Base-by-base conservation (phyloP, 1,140 invertebrate species). In the Temnothorax longispinosus region DNA sequence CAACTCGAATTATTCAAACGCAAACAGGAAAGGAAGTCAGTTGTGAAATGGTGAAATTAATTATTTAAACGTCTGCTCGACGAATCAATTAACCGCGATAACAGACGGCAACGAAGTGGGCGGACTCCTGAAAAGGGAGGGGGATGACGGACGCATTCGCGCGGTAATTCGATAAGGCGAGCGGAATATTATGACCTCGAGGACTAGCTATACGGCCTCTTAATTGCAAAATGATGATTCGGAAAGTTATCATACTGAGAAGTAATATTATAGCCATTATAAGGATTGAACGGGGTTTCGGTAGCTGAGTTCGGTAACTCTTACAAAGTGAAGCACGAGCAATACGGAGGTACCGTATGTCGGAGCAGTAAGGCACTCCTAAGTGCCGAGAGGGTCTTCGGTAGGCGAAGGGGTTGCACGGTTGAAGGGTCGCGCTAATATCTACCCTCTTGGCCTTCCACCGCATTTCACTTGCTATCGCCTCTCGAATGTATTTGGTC, bases 1-100 rank as follows among this genome's bases (percentile, higher is more conserved):
- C 7, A 4, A 60, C 8, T 47, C 44, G 21, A 74, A 60, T 82
- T 58, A 72, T 72, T 72, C 67, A 82, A 72, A 74, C 8, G 67
- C 41, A 60, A 82, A 62, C 18, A 56, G 67, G 21, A 82, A 47
- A 13, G 41, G 35, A 35, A 82, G 18, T 13, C 80, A 44, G 18
- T 58, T 72, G 65, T 47, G 27, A 74, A 82, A 82, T 58, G 52
- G 65, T 8, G 27, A 58, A 81, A 81, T 71, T 81, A 71, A 71
- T 82, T 82, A 82, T 74, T 84, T 84, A 62, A 84, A 60, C 56
- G 69, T 84, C 44, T 50, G n/a, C 80, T 71, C 44, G 27, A 67
- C 15, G 54, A 75, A 84, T 75, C 69, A 84, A 84, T 84, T 84
- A 84, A 67, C 27, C n/a, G 18, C 44, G 44, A 60, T 75, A 75